These are phyloP conservation scores for Athalia cordata DNA, from an alignment of 2,888 invertebrate species.

Conservation along the genomic window DNA sequence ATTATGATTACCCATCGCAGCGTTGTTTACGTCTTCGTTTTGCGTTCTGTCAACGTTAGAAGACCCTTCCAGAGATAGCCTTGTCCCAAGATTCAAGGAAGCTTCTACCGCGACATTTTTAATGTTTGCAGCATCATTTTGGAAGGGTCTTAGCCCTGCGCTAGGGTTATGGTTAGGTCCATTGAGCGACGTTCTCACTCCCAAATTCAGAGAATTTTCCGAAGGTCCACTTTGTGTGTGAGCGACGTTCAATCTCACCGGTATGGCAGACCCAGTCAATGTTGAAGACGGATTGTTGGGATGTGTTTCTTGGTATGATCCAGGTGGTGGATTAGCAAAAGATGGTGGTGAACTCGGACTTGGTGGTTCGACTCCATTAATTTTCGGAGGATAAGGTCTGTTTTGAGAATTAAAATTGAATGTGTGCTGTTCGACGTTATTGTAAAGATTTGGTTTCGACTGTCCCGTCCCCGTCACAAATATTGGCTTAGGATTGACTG, in stretches of 20 bases:
- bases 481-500: constrained; percentile 47
- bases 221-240: constrained; percentile 34
- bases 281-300: constrained; percentile 17
- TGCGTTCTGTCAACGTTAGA: constrained; percentile 12
- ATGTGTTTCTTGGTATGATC: constrained; percentile 4
- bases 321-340: constrained; percentile 45
- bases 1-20: background rate
- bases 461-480: constrained; percentile 10
- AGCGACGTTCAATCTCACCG: constrained; percentile 22
- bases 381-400: constrained; percentile 28
- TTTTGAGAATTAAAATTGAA: constrained; percentile 23
- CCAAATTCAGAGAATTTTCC: constrained; percentile 35
- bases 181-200: constrained; percentile 35
- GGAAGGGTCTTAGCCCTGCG: constrained; percentile 17
- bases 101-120: constrained; percentile 33
- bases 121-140: constrained; percentile 14
- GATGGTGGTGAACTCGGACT: constrained; percentile 31
- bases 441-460: constrained; percentile 12
- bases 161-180: constrained; percentile 6
- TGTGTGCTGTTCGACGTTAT: constrained; percentile 36
- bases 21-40: constrained; percentile 1
- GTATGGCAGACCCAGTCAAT: constrained; percentile 16
- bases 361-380: constrained; percentile 22
- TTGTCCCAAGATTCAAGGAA: constrained; percentile 26
- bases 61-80: constrained; percentile 2